Base-by-base conservation (phyloP, 1,140 invertebrate species). In the Drosophila baimaii region DNA sequence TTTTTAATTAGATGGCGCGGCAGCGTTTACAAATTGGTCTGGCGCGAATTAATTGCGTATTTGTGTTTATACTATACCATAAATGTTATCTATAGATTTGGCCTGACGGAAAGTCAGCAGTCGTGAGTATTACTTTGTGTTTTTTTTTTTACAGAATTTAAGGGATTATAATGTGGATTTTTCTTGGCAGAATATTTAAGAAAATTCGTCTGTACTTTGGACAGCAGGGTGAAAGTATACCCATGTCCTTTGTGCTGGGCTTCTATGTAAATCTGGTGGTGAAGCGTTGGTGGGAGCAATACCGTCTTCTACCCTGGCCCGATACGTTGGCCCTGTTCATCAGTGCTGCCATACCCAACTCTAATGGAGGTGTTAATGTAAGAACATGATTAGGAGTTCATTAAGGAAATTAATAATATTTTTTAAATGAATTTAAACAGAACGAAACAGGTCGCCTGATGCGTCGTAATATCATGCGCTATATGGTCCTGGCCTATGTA, bases 1-100 rank as follows among this genome's bases (percentile, higher is more conserved):
- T 61, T 55, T 54, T 66, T 62, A 49, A 43, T 61, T 61, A 97
- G 97, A 95, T 99, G 98, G 98, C 94, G 96, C 91, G 98, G 98
- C 76, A 99, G 98, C 90, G 97, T 99, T n/a, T 99, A 99, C 94
- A 99, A 99, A 94, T 93, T 99, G 88, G 95, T 99, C 49, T 99
- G 97, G 96, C 95, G 97, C 76, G 98, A 99, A 93, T 94, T 98
- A 68, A 92, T 98, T 80, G 96, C 97, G 37, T 99, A 98, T 93
- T 94, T 97, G 80, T 93, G 95, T 68, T 92, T 97, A 63, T 99
- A 98, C 93, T 97, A 96, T 92, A 93, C 95, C 66, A 96, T 99
- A 81, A 98, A 97, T 92, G 93, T 98, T 59, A 93, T 96, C 52
- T 99, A 99, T 93, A 94, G 98, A 93, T 97, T 96, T 92, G 96